Evolutionary conservation across 1,140 invertebrate genomes (phyloP), one percentile per base, ranked within the genome.

Genomic region (Cotesia chilonis): DNA sequence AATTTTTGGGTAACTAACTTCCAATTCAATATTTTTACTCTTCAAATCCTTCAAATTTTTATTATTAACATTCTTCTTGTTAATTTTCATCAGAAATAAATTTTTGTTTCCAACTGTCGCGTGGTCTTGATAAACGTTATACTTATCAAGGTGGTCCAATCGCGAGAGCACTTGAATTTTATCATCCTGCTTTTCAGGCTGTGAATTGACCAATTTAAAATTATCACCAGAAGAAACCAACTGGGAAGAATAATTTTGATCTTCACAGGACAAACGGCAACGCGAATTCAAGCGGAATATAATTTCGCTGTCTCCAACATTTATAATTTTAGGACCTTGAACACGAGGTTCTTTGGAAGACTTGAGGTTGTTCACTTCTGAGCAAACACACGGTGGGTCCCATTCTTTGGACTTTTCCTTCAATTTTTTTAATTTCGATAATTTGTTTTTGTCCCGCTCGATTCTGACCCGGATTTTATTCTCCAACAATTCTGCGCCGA

Each of bases 381-480:
- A 28, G n/a, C 83, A 82, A 28, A 84, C 79, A n/a, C 82, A 84
- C 12, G 81, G 82, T 2, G 83, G 83, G 37, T 81, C 78, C 82
- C 82, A 86, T 7, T 73, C 55, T 14, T 47, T 38, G 0, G 6
- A 59, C 68, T 75, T 77, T 20, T 73, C 80, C 28, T 72, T 76
- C 17, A 63, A 71, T 47, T 75, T 83, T 47, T 47, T 47, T 6
- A 47, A 47, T 47, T 47, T 47, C 2, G 2, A 9, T 0, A 47
- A 5, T 47, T 47, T 47, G 3, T 68, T 74, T 36, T 80, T 82
- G 10, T 83, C 75, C n/a, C 82, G 85, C 36, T 86, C 83, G n/a
- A 86, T 76, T 36, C 83, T 80, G 55, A 87, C 85, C 4, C 80
- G 79, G 14, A 87, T 67, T 36, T 82, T 79, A 76, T 85, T 87